Base-by-base conservation (phyloP, 2,113 vertebrate genomes). In the Orthonyx spaldingii region DNA sequence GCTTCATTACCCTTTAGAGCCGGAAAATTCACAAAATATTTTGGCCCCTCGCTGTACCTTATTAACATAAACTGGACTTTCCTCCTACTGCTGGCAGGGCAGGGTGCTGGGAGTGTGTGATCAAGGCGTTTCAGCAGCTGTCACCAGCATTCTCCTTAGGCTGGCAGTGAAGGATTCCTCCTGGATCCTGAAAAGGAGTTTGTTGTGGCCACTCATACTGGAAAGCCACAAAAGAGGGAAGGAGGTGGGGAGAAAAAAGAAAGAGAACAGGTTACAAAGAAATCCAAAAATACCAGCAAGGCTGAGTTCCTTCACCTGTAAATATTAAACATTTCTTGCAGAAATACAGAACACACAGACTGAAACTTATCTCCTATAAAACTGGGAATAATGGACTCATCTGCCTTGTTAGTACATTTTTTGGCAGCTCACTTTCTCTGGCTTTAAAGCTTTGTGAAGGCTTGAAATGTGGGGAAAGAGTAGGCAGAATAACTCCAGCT, bases 51-150 rank as follows among this genome's bases (percentile, higher is more conserved):
- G 96, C 92, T 82, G 71, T 50, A 92, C 52, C 44, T 92, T 93
- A 93, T 96, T 93, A 94, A 95, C 68, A 78, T 83, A 84, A 93
- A 89, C 69, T 90, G 57, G 80, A 89, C 80, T 92, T 94, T 94
- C 64, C 85, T 92, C 74, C 72, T 10, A 15, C 50, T 55, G 59
- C 85, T 94, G 85, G 79, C 83, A 94, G 76, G 49, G 57, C 37
- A 94, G 69, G 44, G 60, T 60, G 83, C 52, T 92, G 56, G 79
- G 65, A 95, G 49, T 1, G 19, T 82, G 69, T 90, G 94, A 95
- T 96, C 92, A 92, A 21, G 33, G 79, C 3, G 0, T 64, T 93
- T 84, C 3, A 0, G 81, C 0, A 0, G 74, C 77, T 90, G 72
- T 90, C 6, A 1, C 41, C 1, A 7, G 64, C 6, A 9, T 47